Conservation (phyloP, 2,888 invertebrate genomes). For the Parthenolecanium corni region DNA sequence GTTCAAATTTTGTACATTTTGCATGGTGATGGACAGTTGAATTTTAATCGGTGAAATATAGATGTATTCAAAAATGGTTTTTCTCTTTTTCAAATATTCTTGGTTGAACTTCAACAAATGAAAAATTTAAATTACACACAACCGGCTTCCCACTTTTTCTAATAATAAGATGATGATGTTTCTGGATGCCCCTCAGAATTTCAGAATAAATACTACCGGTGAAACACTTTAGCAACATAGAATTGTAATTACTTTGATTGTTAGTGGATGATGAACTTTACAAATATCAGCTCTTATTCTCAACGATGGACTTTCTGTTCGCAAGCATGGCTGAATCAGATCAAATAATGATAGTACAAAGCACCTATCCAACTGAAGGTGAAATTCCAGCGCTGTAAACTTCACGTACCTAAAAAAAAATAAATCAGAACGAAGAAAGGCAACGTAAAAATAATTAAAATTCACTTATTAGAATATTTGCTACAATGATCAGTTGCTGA, state of each 20-base stretch:
- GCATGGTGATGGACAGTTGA: constrained; percentile 46
- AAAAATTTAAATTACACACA: neutral
- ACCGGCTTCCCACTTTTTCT: too few relatives aligned
- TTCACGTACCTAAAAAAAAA: constrained; percentile 45
- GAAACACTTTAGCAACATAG: too few relatives aligned
- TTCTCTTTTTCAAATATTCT: neutral
- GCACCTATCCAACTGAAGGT: constrained; percentile 56
- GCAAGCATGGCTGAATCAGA: constrained; percentile 49
- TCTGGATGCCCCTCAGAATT: neutral
- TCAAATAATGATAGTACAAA: constrained; percentile 48
- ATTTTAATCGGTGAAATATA: constrained; percentile 49
- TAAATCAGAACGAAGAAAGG: too few relatives aligned
- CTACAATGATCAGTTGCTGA: neutral
- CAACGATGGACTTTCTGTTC: constrained; percentile 47
- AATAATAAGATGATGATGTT: too few relatives aligned
- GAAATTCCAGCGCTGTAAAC: constrained; percentile 53
- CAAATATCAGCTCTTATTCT: constrained; percentile 48
- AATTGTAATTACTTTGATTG: constrained; percentile 32
- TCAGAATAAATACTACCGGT: too few relatives aligned
- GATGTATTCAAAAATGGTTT: constrained; percentile 44
- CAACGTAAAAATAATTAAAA: constrained; percentile 20
- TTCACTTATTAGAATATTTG: neutral
- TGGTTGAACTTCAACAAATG: constrained; percentile 3
- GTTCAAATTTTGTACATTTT: constrained; percentile 35
- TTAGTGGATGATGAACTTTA: constrained; percentile 48